Percentiles rank a stretch among this genome's conserved stretches.
Conservation (phyloP, 2,113 vertebrate species). For the Sphaerodactylus townsendi region DNA sequence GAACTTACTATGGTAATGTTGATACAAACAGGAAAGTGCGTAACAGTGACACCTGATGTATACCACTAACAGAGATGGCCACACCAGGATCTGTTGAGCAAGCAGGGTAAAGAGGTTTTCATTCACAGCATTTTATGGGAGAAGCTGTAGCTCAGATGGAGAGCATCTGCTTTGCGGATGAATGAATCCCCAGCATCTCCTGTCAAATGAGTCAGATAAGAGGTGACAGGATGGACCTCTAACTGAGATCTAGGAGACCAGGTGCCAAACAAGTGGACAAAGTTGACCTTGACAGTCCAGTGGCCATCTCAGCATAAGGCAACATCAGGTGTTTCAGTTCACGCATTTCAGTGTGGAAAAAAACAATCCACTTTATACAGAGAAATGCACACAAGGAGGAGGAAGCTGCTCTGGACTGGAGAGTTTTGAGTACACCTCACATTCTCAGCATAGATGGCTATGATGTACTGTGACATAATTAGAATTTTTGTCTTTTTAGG, state of each 20-base stretch:
- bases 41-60: background rate
- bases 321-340: too few species aligned
- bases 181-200: too few species aligned
- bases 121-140: background rate
- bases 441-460: background rate
- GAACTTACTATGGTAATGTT: background rate
- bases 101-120: background rate
- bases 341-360: background rate
- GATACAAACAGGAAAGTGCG: background rate
- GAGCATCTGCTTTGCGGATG: too few species aligned
- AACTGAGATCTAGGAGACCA: too few species aligned
- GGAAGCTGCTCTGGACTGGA: background rate
- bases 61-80: background rate
- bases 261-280: too few species aligned
- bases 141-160: too few species aligned
- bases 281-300: too few species aligned
- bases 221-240: too few species aligned
- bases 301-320: too few species aligned
- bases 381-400: background rate
- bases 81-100: background rate
- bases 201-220: too few species aligned
- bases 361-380: background rate
- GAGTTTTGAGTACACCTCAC: background rate
- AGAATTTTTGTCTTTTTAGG: slow-evolving; percentile 66
- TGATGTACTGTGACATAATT: background rate